Base-by-base conservation (phyloP, 1,140 invertebrate genomes). In the Platyscapa corneri region DNA sequence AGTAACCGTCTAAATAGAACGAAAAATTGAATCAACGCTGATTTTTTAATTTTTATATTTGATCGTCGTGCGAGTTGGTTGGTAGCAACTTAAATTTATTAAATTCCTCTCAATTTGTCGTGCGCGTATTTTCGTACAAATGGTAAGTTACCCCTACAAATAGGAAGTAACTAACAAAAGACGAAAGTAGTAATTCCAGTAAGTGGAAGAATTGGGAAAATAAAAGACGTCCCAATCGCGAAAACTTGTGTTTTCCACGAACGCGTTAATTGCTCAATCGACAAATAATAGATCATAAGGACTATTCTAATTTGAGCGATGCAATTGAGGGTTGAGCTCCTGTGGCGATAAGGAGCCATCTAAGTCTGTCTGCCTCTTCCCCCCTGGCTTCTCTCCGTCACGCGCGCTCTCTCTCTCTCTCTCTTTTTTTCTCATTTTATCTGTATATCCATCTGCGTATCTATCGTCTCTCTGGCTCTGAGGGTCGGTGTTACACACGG, bases 181-280 rank as follows among this genome's bases (percentile, higher is more conserved):
- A 75, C 0, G 7, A 49, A 42, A 10, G 27, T 27, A 14, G 32
- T 23, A 18, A 20, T 42, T 27, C 3, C 2, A 74, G 12, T 0
- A 74, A 74, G 42, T n/a, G 7, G 37, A n/a, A 42, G 34, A 74
- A 74, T 74, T 42, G 75, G 6, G 20, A 37, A 23, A 23, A 14
- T 0, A 56, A 34, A 23, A 49, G 72, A 75, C 30, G 39, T 34
- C 30, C 30, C 14, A 53, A 49, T 46, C 39, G 75, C 30, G 20
- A 79, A 79, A 64, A 64, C 30, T 3, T n/a, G 10, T 14, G 56
- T 77, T 34, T 23, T 49, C 42, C 7, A 30, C 32, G 53, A 60
- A 79, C 7, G 77, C 18, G 56, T 53, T 64, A 79, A 79, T 79
- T 79, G 56, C 34, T 64, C 53, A 49, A 67, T 78, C 49, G 53